Percentiles rank a stretch among this genome's conserved stretches.
Conservation (phyloP, 2,797 vertebrate genomes). For the Brotula barbata region DNA sequence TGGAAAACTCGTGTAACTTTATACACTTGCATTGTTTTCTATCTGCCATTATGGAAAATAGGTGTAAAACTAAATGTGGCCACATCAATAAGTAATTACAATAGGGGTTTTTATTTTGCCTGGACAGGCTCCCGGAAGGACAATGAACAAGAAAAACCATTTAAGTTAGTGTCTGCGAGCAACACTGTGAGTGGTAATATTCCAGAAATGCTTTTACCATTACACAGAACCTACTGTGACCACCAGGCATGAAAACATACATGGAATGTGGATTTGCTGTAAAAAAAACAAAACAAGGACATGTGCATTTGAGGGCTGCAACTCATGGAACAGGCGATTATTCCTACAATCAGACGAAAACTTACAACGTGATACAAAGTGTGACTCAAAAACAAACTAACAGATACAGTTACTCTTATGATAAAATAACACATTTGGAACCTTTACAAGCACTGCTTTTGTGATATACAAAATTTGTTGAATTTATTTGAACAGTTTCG, state of each 20-base stretch:
- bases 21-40: neutral
- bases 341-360: too few species aligned
- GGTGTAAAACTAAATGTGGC: conserved; percentile 67
- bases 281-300: too few species aligned
- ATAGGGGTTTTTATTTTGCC: conserved; percentile 24
- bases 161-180: conserved; percentile 45
- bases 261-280: neutral
- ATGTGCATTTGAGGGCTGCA: too few species aligned
- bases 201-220: conserved; percentile 12
- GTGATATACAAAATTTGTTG: too few species aligned
- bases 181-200: conserved; percentile 29
- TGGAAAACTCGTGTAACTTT: neutral
- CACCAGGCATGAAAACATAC: conserved; percentile 10
- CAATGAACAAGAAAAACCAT: conserved; percentile 62
- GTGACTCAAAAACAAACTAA: too few species aligned
- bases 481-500: too few species aligned
- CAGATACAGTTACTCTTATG: too few species aligned
- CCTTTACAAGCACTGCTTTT: too few species aligned
- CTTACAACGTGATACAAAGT: too few species aligned
- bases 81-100: conserved; percentile 82
- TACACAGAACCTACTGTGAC: conserved; percentile 4
- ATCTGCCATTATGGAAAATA: conserved; percentile 41
- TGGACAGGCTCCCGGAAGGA: conserved; percentile 70
- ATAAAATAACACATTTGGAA: too few species aligned
- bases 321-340: too few species aligned